A percentile compares a stretch with the other conserved stretches of the same genome.
Conservation (phyloP, 1,140 invertebrate genomes). For the Dolichoris vasculosae region DNA sequence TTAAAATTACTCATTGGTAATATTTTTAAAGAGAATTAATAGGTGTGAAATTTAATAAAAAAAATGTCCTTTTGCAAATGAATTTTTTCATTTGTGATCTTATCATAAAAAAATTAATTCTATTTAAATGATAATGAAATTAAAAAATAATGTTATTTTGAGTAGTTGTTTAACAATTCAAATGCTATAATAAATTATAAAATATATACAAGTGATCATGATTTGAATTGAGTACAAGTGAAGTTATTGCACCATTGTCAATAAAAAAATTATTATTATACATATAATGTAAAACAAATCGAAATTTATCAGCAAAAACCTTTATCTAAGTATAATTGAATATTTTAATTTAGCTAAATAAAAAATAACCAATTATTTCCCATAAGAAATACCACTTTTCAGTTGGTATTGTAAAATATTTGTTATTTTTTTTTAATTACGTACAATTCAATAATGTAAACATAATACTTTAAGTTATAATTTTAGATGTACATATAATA, state of each 20-base stretch:
- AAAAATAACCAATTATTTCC: background rate
- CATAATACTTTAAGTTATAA: conserved; percentile 30
- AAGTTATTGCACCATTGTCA: conserved; percentile 47
- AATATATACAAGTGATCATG: conserved; percentile 52
- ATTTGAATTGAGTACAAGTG: conserved; percentile 33
- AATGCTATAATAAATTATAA: conserved; percentile 33
- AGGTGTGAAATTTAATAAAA: conserved; percentile 37
- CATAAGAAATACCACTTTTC: conserved; percentile 27
- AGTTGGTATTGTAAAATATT: conserved; percentile 23
- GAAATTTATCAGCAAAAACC: conserved; percentile 10
- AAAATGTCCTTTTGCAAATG: background rate
- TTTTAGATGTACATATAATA: conserved; percentile 4
- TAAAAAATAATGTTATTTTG: conserved; percentile 23
- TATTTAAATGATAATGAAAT: conserved; percentile 10
- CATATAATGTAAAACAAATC: background rate
- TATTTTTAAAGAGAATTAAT: conserved; percentile 18
- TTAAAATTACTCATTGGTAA: conserved; percentile 23
- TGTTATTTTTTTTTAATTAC: conserved; percentile 45
- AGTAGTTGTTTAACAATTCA: conserved; percentile 33
- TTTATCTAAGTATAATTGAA: conserved; percentile 38
- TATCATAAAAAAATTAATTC: conserved; percentile 12
- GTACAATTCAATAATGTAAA: conserved; percentile 47
- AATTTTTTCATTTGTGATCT: conserved; percentile 13
- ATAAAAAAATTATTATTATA: conserved; percentile 39
- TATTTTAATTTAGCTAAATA: conserved; percentile 12